Evolutionary conservation across 1,140 invertebrate species (phyloP), one percentile per base, ranked within the genome.

Genomic region (Bombus sibiricus): DNA sequence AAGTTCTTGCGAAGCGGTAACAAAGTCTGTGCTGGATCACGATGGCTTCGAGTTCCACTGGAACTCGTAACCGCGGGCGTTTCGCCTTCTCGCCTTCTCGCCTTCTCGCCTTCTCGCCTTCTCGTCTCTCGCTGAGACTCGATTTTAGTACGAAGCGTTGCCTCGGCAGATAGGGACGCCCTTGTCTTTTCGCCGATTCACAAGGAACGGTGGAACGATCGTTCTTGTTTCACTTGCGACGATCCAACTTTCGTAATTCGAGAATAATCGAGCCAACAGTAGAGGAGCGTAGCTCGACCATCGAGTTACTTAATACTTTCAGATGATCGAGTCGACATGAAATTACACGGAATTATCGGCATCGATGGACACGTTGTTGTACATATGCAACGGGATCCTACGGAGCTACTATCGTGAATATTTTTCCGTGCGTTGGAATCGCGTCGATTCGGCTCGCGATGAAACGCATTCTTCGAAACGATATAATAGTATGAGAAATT

Each of bases 231-330:
- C 2, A 12, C 10, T 28, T 3, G 47, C 47, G 47, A 53, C 15
- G 3, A n/a, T 37, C 47, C 15, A 34, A 77, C 62, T 64, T 32
- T 15, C 34, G 1, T 32, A 37, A 64, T 62, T 64, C 57, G 9
- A 34, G 18, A n/a, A 32, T 22, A 76, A 37, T 59, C 34, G 47
- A 6, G 74, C 1, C 3, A 22, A 53, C 28, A 3, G 18, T 34
- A 25, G 39, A 15, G n/a, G 15, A 43, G 18, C 72, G 9, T 32
- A 22, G 34, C 32, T 76, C 28, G 12, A 59, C 53, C 74, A 76
- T 34, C 74, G 74, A 76, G 25, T 76, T 76, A 39, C 53, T 34
- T 76, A 59, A 39, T 76, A 59, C 37, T 76, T 68, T 78, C 68
- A 78, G n/a, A 64, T 68, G 39, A 32, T 43, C n/a, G 22, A 43